phyloP scores from a whole-genome alignment of 1,140 invertebrate species.

The Sipha flava region DNA sequence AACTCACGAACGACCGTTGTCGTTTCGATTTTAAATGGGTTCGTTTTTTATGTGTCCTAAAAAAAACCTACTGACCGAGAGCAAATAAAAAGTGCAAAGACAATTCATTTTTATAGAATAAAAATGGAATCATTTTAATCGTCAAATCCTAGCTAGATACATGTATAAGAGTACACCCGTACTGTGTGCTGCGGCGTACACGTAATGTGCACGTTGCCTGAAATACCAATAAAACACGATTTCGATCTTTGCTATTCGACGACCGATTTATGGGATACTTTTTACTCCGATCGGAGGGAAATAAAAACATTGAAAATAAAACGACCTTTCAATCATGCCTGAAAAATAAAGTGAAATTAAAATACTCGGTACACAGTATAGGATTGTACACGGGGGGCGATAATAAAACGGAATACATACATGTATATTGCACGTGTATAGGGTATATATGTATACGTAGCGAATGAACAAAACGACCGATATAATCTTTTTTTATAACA shows the following conservation, averaged over 20 bases:
- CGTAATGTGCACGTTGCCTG: no score
- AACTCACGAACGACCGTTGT: neutral
- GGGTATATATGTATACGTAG: no score
- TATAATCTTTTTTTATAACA: no score
- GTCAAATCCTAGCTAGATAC: no score
- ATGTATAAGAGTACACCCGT: no score
- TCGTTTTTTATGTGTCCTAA: neutral
- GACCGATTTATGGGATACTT: no score
- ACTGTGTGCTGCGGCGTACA: no score
- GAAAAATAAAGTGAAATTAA: neutral
- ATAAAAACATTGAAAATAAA: neutral
- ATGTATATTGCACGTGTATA: no score
- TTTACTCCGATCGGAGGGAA: neutral
- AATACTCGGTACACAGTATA: no score
- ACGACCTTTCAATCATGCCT: neutral
- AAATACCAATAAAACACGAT: neutral
- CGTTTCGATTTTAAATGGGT: neutral
- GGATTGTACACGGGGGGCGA: no score
- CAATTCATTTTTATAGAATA: neutral
- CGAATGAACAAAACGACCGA: no score
- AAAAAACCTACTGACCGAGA: neutral
- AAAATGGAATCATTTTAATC: neutral
- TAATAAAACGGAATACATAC: no score
- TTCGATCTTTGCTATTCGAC: neutral
- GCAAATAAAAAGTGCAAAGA: neutral